Evolutionary conservation across 2,113 vertebrate genomes (phyloP).

Genomic region (Gymnocephalus cernua): DNA sequence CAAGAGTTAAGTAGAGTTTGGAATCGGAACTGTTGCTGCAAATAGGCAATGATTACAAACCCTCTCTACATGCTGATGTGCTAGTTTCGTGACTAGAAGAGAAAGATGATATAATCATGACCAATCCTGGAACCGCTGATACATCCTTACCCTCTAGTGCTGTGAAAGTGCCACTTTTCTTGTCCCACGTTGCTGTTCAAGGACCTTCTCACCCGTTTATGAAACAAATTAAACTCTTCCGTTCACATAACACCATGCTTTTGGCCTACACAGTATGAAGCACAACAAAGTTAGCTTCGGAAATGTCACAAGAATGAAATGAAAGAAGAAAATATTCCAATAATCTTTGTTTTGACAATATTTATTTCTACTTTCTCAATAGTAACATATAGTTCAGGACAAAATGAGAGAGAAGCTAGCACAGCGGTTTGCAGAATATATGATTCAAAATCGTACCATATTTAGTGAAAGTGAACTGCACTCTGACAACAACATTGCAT

Average conservation of each 20-base stretch:
- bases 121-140: background rate
- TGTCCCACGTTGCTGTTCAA: slow-evolving; percentile 31
- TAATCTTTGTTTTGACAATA: slow-evolving; percentile 69
- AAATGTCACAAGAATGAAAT: background rate
- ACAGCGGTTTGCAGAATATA: slow-evolving; percentile 68
- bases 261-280: background rate
- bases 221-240: slow-evolving; percentile 12
- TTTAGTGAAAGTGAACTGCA: slow-evolving; percentile 43
- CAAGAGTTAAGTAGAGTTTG: background rate
- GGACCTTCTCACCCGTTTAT: slow-evolving; percentile 27
- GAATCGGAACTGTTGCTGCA: background rate
- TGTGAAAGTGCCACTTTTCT: slow-evolving; percentile 30
- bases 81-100: background rate
- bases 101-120: slow-evolving; percentile 24
- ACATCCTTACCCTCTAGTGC: slow-evolving; percentile 9
- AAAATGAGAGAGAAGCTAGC: slow-evolving; percentile 73
- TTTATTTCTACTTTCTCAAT: slow-evolving; percentile 84
- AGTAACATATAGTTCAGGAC: slow-evolving; percentile 80
- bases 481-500: slow-evolving; percentile 48
- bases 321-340: background rate
- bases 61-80: background rate
- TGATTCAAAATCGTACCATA: slow-evolving; percentile 62
- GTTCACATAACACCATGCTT: slow-evolving; percentile 20
- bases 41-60: background rate
- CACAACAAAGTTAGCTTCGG: background rate